Base-by-base conservation (phyloP, 2,888 invertebrate genomes). In the Hedya salicella region DNA sequence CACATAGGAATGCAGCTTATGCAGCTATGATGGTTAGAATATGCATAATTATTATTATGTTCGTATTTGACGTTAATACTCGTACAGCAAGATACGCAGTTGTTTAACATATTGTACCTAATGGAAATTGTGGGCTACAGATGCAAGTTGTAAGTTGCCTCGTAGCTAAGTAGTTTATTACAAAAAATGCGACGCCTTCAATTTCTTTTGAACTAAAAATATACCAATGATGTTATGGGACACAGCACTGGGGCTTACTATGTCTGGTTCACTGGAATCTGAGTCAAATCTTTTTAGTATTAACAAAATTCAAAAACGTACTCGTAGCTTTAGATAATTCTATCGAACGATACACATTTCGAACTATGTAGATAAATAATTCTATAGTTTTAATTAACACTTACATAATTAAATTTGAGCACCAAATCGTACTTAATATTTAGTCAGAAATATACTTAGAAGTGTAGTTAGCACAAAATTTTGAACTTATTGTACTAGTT, bases 351-450 rank as follows among this genome's bases (percentile, higher is more conserved):
- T 86, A 87, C 76, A 81, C 77, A 76, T 84, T 88, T 87, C 78
- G 76, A 83, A 83, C 74, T 86, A 81, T 88, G 88, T 91, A 89
- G 89, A 87, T 90, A 89, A 89, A 87, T 87, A 87, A 86, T 84
- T 84, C 77, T 79, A 79, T 88, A 88, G 84, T 85, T 83, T 83
- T 87, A 70, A 86, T 82, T 83, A 87, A 89, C 89, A 89, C 89
- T 85, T 88, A 89, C 86, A 86, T 88, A 85, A 88, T 86, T 83
- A 85, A 86, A 86, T 87, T 89, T 88, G 91, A 92, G 91, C 91
- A 92, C 91, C 91, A 91, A 92, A 91, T 91, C 87, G 91, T 92
- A 92, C 91, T 92, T 92, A 91, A 89, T 90, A 87, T 88, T 91
- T 91, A 91, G 89, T 88, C 87, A 91, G 91, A 90, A 88, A 90